A percentile compares a stretch with the other conserved stretches of the same genome.
phyloP scores from a whole-genome alignment of 1,140 invertebrate species.

The Chironomus tepperi region DNA sequence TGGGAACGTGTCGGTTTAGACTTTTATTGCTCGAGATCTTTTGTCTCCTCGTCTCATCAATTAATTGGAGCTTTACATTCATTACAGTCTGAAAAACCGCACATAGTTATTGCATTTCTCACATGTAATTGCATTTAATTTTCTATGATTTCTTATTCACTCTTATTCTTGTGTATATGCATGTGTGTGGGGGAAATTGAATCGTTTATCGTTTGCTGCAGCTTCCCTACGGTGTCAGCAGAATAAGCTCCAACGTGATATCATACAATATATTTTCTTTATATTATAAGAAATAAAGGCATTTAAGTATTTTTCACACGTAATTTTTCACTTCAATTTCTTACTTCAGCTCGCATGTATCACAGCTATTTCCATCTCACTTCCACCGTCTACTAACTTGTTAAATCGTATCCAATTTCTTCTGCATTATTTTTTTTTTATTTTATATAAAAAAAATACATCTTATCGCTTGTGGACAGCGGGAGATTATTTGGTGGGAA shows the following conservation, averaged over 20 bases:
- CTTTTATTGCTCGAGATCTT: no score
- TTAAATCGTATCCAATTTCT: slow-evolving; percentile 24
- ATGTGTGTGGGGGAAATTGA: no score
- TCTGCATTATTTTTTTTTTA: neutral
- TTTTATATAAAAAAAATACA: neutral
- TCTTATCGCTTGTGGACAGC: neutral
- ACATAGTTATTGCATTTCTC: neutral
- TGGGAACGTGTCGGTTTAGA: no score
- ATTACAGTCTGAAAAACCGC: no score
- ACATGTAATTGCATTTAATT: slow-evolving; percentile 3
- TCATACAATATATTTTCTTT: neutral
- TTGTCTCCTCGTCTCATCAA: no score
- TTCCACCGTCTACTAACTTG: neutral
- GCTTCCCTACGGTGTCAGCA: neutral
- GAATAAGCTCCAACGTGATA: neutral
- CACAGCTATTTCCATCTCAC: neutral
- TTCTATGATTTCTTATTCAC: no score
- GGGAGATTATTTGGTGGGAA: slow-evolving; percentile 22
- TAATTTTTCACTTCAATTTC: slow-evolving; percentile 20
- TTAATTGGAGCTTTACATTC: no score
- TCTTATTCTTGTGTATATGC: no score
- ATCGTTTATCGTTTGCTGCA: neutral
- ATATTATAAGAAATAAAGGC: neutral
- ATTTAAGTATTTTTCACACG: slow-evolving; percentile 21
- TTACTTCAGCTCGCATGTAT: neutral